Base-by-base conservation (phyloP, 2,113 vertebrate species). In the Nothobranchius kuhntae region DNA sequence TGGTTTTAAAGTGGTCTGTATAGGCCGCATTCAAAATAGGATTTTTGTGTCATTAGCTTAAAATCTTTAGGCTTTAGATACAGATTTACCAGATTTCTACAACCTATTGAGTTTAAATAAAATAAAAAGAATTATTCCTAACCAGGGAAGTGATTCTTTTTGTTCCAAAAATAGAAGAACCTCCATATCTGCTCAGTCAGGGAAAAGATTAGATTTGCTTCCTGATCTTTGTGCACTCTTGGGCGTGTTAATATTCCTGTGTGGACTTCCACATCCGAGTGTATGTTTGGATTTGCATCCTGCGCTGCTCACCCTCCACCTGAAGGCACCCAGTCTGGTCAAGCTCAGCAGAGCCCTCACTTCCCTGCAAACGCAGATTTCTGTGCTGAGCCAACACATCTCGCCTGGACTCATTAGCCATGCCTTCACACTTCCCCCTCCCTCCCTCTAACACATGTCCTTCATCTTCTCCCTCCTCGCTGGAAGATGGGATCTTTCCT, bases 301-400 rank as follows among this genome's bases (percentile, higher is more conserved):
- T 77, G 73, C 52, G 35, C 35, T 36, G 51, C 80, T 30, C 30
- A 30, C 30, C 30, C 30, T 4, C 30, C 45, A 71, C 72, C 70
- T 7, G 12, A 68, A 71, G 67, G 75, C 80, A 71, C 87, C 65
- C 75, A 81, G 83, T 87, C 80, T 71, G 73, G 73, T 68, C 73
- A 65, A 75, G 84, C 71, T 86, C 76, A 73, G 26, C 3, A 51
- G 67, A 65, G 77, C 77, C 71, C 64, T 0, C 64, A 17, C 73
- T 56, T 66, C 68, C 48, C 65, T 24, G 73, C 54, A 58, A 6
- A 66, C 76, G 66, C 40, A 12, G 61, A 15, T 44, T 63, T 53
- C 47, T 24, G 67, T 75, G 83, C 85, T 89, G 87, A 89, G 83
- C 80, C 86, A 82, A 91, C 88, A 89, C 78, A 72, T 85, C 75